Evolutionary conservation across 2,888 invertebrate species (phyloP), one percentile per base, ranked within the genome.

Genomic region (Furcula furcula): DNA sequence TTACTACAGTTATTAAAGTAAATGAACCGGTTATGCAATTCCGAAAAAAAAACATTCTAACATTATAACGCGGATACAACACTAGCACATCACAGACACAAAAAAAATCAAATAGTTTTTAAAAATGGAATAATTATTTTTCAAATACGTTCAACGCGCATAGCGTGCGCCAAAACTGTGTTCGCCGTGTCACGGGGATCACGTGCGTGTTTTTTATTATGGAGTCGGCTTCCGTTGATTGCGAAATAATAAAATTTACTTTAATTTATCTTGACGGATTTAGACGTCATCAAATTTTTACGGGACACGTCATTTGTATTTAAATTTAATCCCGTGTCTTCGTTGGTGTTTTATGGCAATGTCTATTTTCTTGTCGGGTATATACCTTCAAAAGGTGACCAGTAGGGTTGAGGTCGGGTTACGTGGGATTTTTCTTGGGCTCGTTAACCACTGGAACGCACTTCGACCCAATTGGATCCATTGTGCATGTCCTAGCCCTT

Each of bases 131-230:
- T n/a, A 25, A 18, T 26, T 3, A 7, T 12, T 34, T 39, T 47
- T 52, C 16, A 34, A 49, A 54, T 38, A 57, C 58, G 58, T 59
- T 59, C 49, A 36, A 34, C 39, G 21, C 35, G 44, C 34, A 18
- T 36, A 31, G 34, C 51, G 44, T 15, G 22, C 34, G 27, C 16
- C 35, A 31, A 37, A 40, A 38, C 28, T 55, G 40, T 55, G 59
- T 39, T 40, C 34, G 29, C 31, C 26, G 32, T 18, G 30, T 9
- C 16, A 10, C 4, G 20, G 7, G 7, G 6, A 29, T 11, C 11
- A 29, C 30, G 36, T 39, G 36, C 7, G 26, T 15, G 5, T 4
- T 27, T 9, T 15, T 29, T 19, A 42, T 19, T 29, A 33, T 12
- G 31, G 34, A 29, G 25, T 13, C 18, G 15, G 41, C 31, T 26